Conservation (phyloP, 2,113 vertebrate species). For the Ptyas mucosa region DNA sequence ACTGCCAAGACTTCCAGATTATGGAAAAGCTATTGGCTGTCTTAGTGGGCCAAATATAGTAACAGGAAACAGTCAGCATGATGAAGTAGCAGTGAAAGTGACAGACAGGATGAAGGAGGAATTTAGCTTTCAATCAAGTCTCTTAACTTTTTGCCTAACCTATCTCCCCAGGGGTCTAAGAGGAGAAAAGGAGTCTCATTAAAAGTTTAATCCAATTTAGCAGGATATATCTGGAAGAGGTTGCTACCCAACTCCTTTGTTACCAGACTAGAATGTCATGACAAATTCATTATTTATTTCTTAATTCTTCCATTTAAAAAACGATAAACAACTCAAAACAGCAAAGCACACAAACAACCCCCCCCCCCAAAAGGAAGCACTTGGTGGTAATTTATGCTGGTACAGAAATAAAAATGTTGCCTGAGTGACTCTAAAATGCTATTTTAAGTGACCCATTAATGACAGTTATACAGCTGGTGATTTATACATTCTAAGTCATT, state of each 20-base stretch:
- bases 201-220: not conserved
- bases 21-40: not conserved
- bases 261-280: not conserved
- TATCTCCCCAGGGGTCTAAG: not conserved
- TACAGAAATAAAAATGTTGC: not conserved
- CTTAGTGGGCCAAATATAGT: not conserved
- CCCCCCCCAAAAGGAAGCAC: not conserved
- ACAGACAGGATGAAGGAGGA: too few relatives aligned
- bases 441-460: not conserved
- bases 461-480: not conserved
- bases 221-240: not conserved
- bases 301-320: not conserved
- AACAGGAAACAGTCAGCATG: not conserved
- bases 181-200: not conserved
- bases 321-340: not conserved
- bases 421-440: not conserved
- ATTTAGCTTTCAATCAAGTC: not conserved
- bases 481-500: not conserved
- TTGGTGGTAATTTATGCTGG: not conserved
- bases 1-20: not conserved
- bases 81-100: not conserved
- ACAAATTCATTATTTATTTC: not conserved
- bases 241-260: not conserved
- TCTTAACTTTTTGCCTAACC: not conserved
- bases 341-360: not conserved